phyloP scores from a whole-genome alignment of 2,797 vertebrate genomes.

The Simalia tracyae region DNA sequence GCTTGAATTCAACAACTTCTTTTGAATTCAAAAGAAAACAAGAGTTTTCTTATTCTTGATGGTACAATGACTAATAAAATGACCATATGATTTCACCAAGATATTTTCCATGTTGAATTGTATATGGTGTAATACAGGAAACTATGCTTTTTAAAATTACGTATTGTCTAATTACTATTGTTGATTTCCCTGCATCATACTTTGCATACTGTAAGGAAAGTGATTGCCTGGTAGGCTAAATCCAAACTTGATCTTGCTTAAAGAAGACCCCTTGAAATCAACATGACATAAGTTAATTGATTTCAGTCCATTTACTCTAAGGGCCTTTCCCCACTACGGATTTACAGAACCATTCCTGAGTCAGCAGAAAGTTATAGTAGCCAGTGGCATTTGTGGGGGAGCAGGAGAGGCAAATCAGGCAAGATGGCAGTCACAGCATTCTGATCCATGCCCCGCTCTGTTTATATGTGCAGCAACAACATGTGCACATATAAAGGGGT shows the following conservation, averaged over 20 bases:
- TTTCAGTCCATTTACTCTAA: neutral
- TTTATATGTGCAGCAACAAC: neutral
- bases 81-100: constrained; percentile 16
- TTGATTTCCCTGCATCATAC: neutral
- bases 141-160: neutral
- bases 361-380: neutral
- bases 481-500: neutral
- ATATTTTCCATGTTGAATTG: neutral
- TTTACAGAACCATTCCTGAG: neutral
- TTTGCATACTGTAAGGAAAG: neutral
- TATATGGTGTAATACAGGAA: neutral
- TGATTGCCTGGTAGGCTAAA: neutral
- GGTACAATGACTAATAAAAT: neutral
- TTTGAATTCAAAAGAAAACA: neutral
- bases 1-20: neutral
- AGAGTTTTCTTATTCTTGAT: neutral
- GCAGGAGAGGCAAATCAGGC: neutral
- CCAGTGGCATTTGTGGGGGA: neutral
- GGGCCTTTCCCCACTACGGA: neutral
- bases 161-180: neutral
- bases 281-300: neutral
- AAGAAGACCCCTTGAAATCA: neutral
- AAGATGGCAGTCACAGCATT: neutral
- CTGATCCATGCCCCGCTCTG: neutral
- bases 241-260: neutral